phyloP scores from a whole-genome alignment of 2,113 vertebrate genomes.

The Macaca mulatta region DNA sequence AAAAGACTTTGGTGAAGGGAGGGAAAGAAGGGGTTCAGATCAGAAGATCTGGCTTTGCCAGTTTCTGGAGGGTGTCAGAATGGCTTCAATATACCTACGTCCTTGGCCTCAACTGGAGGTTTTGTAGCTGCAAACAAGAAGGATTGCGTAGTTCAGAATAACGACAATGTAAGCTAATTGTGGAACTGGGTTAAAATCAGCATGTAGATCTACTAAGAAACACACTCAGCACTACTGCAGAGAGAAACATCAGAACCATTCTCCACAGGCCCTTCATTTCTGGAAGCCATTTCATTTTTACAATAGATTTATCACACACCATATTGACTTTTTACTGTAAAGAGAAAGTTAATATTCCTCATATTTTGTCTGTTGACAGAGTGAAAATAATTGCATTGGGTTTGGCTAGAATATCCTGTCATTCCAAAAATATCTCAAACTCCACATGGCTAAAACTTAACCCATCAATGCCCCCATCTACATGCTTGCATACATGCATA shows the following conservation, averaged over 20 bases:
- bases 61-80: neutral
- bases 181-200: neutral
- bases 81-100: neutral
- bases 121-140: neutral
- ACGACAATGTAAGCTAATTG: neutral
- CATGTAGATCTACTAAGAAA: neutral
- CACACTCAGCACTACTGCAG: neutral
- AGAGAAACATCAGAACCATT: neutral
- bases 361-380: neutral
- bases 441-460: neutral
- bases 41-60: neutral
- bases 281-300: slow-evolving; percentile 17
- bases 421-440: neutral
- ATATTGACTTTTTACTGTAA: neutral
- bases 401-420: neutral
- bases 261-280: neutral
- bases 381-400: neutral
- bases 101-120: neutral
- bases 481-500: fast-evolving
- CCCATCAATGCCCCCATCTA: neutral
- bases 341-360: neutral
- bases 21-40: neutral
- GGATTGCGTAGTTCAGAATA: neutral
- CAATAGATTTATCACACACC: neutral
- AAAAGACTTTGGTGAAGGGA: neutral